phyloP scores from a whole-genome alignment of 2,113 vertebrate genomes.

The Crotalus horridus region DNA sequence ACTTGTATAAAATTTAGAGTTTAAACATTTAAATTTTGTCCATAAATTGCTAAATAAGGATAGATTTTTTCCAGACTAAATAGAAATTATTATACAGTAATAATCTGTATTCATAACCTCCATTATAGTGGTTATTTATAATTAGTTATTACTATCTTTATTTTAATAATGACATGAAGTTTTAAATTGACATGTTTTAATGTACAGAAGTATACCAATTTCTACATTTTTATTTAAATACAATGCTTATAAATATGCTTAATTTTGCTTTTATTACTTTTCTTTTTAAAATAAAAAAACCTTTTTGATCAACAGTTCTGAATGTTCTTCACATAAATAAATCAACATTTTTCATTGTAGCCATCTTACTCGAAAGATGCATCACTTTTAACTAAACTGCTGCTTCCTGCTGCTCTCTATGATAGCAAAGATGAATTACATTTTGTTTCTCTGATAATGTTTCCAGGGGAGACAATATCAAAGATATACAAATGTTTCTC shows the following conservation, averaged over 20 bases:
- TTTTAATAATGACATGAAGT: neutral
- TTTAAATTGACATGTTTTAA: neutral
- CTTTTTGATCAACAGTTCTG: neutral
- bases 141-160: neutral
- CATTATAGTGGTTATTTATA: neutral
- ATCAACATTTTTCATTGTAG: neutral
- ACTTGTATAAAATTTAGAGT: neutral
- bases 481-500: neutral
- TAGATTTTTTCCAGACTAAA: neutral
- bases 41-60: neutral
- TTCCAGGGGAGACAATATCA: slow-evolving; percentile 3
- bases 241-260: neutral
- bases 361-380: neutral
- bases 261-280: neutral
- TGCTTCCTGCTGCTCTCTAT: neutral
- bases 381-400: slow-evolving; percentile 6
- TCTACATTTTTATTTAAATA: neutral
- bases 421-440: slow-evolving; percentile 4
- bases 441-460: neutral
- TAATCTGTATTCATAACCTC: neutral
- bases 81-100: neutral
- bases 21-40: neutral
- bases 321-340: slow-evolving; percentile 11
- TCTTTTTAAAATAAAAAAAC: neutral
- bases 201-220: neutral